These are phyloP conservation scores for Apamea anceps DNA, from an alignment of 2,888 invertebrate genomes.

Conservation along the genomic window DNA sequence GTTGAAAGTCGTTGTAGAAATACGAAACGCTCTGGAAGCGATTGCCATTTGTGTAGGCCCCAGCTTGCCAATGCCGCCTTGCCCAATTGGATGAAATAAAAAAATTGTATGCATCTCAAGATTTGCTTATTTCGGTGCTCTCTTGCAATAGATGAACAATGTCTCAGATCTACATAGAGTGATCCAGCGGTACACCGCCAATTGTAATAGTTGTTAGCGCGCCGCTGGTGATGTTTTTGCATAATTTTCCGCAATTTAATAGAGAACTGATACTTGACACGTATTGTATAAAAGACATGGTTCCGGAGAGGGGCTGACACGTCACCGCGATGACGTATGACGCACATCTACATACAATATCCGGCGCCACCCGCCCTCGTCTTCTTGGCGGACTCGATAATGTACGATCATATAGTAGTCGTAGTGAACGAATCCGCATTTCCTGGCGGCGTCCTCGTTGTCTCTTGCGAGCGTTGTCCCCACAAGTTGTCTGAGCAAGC, in stretches of 20 bases:
- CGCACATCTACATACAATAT: constrained; percentile 77
- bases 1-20: background rate
- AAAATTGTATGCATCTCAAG: background rate
- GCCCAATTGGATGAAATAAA: background rate
- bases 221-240: background rate
- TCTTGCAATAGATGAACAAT: background rate
- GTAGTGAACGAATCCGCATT: background rate
- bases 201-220: background rate
- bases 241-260: background rate
- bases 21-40: too few relatives aligned
- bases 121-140: background rate
- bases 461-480: background rate
- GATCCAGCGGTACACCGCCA: background rate
- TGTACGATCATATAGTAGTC: background rate
- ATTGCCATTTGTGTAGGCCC: background rate
- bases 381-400: too few relatives aligned
- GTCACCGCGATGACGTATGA: constrained; percentile 33
- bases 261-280: background rate
- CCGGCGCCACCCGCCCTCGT: constrained; percentile 67
- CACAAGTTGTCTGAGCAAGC: background rate
- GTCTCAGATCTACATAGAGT: background rate
- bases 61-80: background rate
- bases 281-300: background rate
- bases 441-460: background rate
- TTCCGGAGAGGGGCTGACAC: background rate